Conservation (phyloP, 1,140 invertebrate species). For the Sycobia sp. region DNA sequence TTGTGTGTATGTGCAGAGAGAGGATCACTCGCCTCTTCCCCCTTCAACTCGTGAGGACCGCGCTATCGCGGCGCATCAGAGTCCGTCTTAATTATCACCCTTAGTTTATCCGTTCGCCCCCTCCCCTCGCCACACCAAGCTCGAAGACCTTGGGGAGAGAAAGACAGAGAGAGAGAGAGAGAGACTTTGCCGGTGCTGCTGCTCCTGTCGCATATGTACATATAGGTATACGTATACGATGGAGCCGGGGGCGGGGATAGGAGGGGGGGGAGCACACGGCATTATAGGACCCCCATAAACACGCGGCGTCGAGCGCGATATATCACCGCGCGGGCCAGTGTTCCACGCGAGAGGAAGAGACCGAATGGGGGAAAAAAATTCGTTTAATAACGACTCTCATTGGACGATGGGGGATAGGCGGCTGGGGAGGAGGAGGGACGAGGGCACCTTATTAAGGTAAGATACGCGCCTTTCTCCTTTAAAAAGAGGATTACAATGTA, state of each 20-base stretch:
- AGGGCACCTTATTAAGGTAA: constrained; percentile 16
- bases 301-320: too few relatives aligned
- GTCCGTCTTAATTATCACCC: constrained; percentile 54
- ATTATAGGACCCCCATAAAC: too few relatives aligned
- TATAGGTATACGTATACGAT: too few relatives aligned
- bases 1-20: too few relatives aligned
- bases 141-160: not conserved
- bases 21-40: too few relatives aligned
- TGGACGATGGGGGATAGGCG: too few relatives aligned
- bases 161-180: not conserved
- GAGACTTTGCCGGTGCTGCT: not conserved
- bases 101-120: constrained; percentile 27
- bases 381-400: constrained; percentile 26
- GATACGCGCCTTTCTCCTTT: constrained; percentile 1
- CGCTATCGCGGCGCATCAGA: constrained; percentile 49
- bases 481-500: constrained; percentile 10
- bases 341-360: not conserved
- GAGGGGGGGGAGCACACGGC: too few relatives aligned
- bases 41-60: constrained; percentile 44
- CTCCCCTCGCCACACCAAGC: not conserved
- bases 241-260: too few relatives aligned
- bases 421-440: too few relatives aligned
- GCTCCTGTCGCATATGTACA: too few relatives aligned
- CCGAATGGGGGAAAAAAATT: not conserved
- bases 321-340: too few relatives aligned